Base-by-base conservation (phyloP, 2,888 invertebrate species). In the Scaptomyza flava region DNA sequence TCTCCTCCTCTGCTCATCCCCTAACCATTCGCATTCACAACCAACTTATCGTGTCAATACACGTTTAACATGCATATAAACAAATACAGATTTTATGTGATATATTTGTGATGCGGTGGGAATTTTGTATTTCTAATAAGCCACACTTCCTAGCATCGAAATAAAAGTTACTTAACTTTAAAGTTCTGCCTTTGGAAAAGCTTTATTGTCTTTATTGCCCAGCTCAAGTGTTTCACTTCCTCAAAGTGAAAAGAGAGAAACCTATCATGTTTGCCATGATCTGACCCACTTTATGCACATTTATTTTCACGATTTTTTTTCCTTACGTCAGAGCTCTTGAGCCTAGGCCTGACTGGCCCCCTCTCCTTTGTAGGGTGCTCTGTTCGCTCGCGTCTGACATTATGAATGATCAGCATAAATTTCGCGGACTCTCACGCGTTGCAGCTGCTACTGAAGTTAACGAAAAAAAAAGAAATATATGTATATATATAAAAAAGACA, bases 331-430 rank as follows among this genome's bases (percentile, higher is more conserved):
- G n/a, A 14, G 41, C 41, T 41, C 50, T 64, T 51, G 66, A 57
- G 68, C 72, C 64, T 75, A 63, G 69, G 62, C 63, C 60, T 43
- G 38, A 33, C 50, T 48, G 30, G 36, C n/a, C 27, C 9, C 67
- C 50, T 46, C 51, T 42, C 38, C 50, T 43, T 3, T 12, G 11
- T 30, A 9, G 45, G 12, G 27, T 14, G 31, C 7, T 14, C 17
- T 23, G 42, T 42, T 48, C 33, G 63, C 67, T 68, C 68, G 70
- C 71, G 63, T 73, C 85, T 87, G 80, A 85, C 89, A 85, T 89
- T 85, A 85, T 85, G 89, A 85, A 85, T 89, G 85, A 85, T 85
- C 89, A 89, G 85, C 88, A 85, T 85, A 85, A 85, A 85, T 85
- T 85, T 82, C 87, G 77, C 82, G 83, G 60, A 70, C 72, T 63